Conservation (phyloP, 2,113 vertebrate genomes). For the Pomatorhinus ruficollis region DNA sequence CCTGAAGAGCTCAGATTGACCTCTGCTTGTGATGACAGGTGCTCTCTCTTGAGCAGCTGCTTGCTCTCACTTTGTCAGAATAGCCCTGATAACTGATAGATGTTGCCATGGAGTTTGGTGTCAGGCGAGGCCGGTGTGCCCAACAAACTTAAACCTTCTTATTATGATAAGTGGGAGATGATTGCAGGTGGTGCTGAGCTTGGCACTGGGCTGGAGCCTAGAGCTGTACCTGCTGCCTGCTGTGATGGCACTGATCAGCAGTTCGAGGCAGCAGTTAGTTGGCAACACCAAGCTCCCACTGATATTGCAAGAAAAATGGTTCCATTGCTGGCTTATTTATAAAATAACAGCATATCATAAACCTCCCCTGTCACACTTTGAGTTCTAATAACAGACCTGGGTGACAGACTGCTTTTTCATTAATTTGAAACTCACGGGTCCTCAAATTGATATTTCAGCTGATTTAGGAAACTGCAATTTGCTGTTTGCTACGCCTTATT, state of each 20-base stretch:
- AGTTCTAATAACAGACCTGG: neutral
- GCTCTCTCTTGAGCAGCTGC: neutral
- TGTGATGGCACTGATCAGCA: neutral
- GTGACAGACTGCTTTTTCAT: neutral
- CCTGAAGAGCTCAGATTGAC: neutral
- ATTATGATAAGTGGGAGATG: neutral
- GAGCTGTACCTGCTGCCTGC: neutral
- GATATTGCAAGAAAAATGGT: neutral
- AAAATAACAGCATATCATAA: neutral
- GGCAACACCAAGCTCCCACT: neutral
- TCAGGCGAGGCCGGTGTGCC: neutral
- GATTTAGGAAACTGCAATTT: neutral
- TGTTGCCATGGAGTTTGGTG: fast-evolving
- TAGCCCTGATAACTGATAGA: neutral
- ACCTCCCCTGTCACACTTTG: neutral
- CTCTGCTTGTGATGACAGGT: neutral
- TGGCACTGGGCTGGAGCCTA: neutral
- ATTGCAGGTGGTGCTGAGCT: neutral
- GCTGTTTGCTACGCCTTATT: neutral
- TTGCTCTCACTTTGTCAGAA: neutral
- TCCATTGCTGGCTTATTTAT: neutral
- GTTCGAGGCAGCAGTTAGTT: neutral
- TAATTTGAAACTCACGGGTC: neutral
- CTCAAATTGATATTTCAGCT: neutral
- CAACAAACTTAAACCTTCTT: neutral